phyloP scores from a whole-genome alignment of 1,140 invertebrate genomes.

The Fopius arisanus region DNA sequence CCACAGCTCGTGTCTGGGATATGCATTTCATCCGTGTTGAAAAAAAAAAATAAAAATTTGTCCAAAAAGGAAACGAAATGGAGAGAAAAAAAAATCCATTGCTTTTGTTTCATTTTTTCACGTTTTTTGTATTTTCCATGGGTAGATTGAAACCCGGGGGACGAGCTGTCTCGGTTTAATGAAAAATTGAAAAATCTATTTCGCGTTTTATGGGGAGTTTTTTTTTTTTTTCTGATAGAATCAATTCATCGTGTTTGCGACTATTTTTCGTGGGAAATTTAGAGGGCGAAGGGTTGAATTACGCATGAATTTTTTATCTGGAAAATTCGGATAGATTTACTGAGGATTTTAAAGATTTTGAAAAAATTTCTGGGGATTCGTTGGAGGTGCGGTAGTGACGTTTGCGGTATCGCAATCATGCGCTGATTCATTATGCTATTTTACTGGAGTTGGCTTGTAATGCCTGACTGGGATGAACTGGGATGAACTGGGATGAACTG shows the following conservation, averaged over 20 bases:
- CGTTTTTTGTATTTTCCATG: background rate
- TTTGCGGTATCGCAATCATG: background rate
- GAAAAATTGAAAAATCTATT: conserved; percentile 49
- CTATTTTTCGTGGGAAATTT: background rate
- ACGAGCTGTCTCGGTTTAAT: conserved; percentile 44
- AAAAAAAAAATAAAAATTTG: background rate
- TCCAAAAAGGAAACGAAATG: conserved; percentile 2
- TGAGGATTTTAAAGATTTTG: no score
- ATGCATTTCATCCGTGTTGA: background rate
- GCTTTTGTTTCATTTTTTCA: background rate
- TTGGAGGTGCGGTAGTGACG: background rate
- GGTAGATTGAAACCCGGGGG: conserved; percentile 52
- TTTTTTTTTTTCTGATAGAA: background rate
- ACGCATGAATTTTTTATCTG: no score
- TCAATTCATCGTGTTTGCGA: background rate
- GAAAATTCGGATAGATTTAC: no score
- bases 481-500: no score
- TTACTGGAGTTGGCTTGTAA: background rate
- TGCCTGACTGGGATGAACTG: background rate
- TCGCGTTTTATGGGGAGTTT: background rate
- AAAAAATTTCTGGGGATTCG: no score
- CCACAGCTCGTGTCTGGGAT: background rate
- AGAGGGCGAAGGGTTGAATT: no score
- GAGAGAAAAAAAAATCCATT: background rate
- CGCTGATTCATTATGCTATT: background rate